Evolutionary conservation across 1,140 invertebrate species (phyloP), one percentile per base, ranked within the genome.

Genomic region (Drosophila obscura): DNA sequence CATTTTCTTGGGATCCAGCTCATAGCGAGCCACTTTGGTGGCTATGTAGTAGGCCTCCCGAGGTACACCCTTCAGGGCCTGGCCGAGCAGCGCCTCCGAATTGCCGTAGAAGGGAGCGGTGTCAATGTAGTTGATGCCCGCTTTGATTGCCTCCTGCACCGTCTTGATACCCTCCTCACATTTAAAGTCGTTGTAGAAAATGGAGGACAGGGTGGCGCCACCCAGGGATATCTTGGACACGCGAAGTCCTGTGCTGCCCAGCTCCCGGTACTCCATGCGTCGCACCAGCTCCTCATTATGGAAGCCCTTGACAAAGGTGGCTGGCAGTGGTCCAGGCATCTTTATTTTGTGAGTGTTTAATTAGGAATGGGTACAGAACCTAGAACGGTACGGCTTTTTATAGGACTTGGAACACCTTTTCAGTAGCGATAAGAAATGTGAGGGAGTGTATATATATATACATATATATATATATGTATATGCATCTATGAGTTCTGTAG

Each of bases 1-100:
- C 95, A 97, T 97, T 55, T 94, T 93, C 39, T 94, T 93, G 7
- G 93, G 94, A 60, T 96, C 94, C 28, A 94, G 91, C 76, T 96
- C 95, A 87, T 98, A 99, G 56, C 97, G 94, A 5, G 97, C 97
- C 22, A 98, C 95, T 94, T 99, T 99, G n/a, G 97, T 98, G 9
- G 95, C 96, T n/a, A 99, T 94, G 85, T 97, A 98, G 92, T 96
- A 99, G 2, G 96, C 93, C 71, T 96, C 77, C 26, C 98, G 93
- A 0, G 97, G 97, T 61, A 98, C 93, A 45, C 93, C 94, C 91
- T 94, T 93, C 0, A 98, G 92, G 4, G 96, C 97, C 93, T 96
- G 95, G 72, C 97, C 98, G 8, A 98, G 92, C 26, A 96, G 92
- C 73, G 92, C 93, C 92, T 99, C 97, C 0, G 96, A 95, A 44